Percentiles rank a stretch among this genome's conserved stretches.
Conservation (phyloP, 2,888 invertebrate species). For the Leistus spinibarbis region DNA sequence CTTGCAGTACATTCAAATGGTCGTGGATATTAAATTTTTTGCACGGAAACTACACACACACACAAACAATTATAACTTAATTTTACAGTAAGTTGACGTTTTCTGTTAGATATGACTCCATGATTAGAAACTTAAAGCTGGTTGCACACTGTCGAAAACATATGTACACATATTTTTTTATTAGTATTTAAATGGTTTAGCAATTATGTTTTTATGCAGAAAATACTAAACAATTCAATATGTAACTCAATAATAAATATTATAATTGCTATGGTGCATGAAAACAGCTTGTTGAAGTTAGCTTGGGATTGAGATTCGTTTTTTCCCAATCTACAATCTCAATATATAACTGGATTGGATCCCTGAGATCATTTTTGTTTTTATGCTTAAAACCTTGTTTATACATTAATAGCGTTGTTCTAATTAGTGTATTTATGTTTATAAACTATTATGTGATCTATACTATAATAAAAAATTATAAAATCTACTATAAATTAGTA, state of each 20-base stretch:
- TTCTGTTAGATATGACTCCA: slow-evolving; percentile 31
- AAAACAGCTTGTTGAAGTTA: too few relatives aligned
- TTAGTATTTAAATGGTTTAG: neutral
- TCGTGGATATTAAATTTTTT: neutral
- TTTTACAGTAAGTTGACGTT: slow-evolving; percentile 34
- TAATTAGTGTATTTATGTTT: too few relatives aligned
- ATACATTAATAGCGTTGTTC: too few relatives aligned
- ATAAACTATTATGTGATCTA: too few relatives aligned
- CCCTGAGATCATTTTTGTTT: too few relatives aligned
- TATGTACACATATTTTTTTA: neutral
- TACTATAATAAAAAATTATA: too few relatives aligned
- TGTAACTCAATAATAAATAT: neutral
- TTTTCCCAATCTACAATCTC: too few relatives aligned
- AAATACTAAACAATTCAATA: neutral
- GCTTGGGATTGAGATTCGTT: too few relatives aligned
- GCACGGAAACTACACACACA: slow-evolving; percentile 12
- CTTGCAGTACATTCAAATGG: neutral
- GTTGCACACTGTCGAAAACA: slow-evolving; percentile 11
- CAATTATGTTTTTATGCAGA: neutral
- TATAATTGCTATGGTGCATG: neutral
- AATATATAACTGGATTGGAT: too few relatives aligned
- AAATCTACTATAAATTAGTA: too few relatives aligned
- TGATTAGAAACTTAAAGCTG: slow-evolving; percentile 32
- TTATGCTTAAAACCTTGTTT: too few relatives aligned
- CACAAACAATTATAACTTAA: slow-evolving; percentile 16